A percentile compares a stretch with the other conserved stretches of the same genome.
These are phyloP conservation scores for Parapristionchus giblindavisi DNA, from an alignment of 2,888 invertebrate genomes.

Conservation along the genomic window DNA sequence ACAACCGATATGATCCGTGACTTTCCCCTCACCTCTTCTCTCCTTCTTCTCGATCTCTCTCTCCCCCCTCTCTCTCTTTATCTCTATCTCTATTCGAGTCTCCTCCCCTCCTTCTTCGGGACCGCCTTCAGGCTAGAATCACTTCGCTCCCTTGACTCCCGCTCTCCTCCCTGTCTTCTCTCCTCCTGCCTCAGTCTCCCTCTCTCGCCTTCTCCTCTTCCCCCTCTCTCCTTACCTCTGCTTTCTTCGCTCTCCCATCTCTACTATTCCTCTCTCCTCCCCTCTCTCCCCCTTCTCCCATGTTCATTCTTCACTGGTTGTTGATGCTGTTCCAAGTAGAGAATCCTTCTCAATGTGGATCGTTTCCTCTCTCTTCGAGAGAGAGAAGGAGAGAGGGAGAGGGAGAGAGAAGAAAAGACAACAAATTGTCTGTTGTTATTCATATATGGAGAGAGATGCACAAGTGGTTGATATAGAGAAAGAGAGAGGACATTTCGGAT, in stretches of 20 bases:
- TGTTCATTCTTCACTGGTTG: conserved; percentile 4
- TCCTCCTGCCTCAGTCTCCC: too few relatives aligned
- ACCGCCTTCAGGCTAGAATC: too few relatives aligned
- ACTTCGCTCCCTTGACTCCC: too few relatives aligned
- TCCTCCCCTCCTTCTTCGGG: too few relatives aligned
- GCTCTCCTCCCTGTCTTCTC: too few relatives aligned
- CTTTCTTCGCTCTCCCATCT: too few relatives aligned
- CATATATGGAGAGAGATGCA: too few relatives aligned
- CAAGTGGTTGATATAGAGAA: too few relatives aligned
- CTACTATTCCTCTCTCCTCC: not conserved
- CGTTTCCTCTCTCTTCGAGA: not conserved
- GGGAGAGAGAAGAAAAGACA: too few relatives aligned
- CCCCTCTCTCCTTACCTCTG: conserved; percentile 24
- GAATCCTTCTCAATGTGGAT: conserved; percentile 10
- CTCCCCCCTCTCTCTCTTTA: not conserved
- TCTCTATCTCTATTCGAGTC: not conserved
- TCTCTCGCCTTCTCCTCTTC: conserved; percentile 3
- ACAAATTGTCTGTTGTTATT: too few relatives aligned
- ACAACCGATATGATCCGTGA: too few relatives aligned
- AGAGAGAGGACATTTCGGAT: too few relatives aligned
- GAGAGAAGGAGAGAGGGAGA: not conserved
- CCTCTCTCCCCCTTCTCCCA: conserved; percentile 5
- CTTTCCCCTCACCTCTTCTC: conserved; percentile 23
- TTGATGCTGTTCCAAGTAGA: not conserved
- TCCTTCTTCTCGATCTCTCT: conserved; percentile 1